A percentile compares a stretch with the other conserved stretches of the same genome.
Evolutionary conservation across 2,888 invertebrate genomes (phyloP).

Genomic region (Ophion obscuratus): DNA sequence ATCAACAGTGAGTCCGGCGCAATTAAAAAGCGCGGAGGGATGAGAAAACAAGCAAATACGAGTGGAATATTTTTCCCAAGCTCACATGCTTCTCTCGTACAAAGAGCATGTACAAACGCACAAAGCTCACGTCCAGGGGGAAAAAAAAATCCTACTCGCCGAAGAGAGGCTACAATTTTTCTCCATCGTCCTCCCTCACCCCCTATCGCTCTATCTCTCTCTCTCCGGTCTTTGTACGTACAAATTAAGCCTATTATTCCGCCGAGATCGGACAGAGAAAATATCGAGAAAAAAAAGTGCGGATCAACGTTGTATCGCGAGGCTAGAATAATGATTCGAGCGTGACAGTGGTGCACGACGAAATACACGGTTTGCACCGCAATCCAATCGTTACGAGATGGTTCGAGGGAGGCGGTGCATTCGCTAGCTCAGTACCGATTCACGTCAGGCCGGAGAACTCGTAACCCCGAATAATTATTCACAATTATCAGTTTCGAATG

Average conservation of each 20-base stretch:
- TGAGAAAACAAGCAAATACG: background rate
- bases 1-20: background rate
- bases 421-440: conserved; percentile 29
- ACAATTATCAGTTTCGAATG: conserved; percentile 32
- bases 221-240: too few species aligned
- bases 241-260: too few species aligned
- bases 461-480: conserved; percentile 35
- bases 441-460: background rate
- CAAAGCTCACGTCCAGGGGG: conserved; percentile 1
- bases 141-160: background rate
- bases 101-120: background rate
- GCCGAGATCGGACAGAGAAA: too few species aligned
- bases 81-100: background rate
- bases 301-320: background rate
- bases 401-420: conserved; percentile 32
- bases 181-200: too few species aligned
- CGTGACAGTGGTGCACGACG: conserved; percentile 17
- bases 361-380: conserved; percentile 8
- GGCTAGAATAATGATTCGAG: conserved; percentile 26
- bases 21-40: background rate
- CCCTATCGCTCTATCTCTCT: too few species aligned
- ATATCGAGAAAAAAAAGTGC: background rate
- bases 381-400: conserved; percentile 38
- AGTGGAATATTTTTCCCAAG: background rate
- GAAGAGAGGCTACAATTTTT: too few species aligned